Base-by-base conservation (phyloP, 1,140 invertebrate species). In the Bombus breviceps region DNA sequence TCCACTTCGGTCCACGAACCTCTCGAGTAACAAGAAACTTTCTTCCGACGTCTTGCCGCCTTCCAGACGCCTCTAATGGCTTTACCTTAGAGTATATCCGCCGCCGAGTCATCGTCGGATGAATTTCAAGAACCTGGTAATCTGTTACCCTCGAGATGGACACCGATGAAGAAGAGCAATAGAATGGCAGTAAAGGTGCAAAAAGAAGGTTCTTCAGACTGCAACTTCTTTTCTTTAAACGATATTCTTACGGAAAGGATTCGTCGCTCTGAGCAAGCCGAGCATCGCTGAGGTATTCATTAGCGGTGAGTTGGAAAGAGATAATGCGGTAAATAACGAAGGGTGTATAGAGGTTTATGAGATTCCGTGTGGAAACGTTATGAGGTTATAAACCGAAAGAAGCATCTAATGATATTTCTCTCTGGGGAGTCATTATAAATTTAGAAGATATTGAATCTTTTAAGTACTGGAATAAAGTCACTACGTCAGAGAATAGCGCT, bases 81-180 rank as follows among this genome's bases (percentile, higher is more conserved):
- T 57, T 83, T 69, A 83, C 74, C 62, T 76, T 53, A 34, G 64
- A 83, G 37, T 66, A 57, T 53, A 83, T 83, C 62, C 62, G 34
- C 25, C 43, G 43, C 10, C 34, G 22, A 77, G 74, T 83, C 74
- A 78, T 83, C 74, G 74, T 39, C 57, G 34, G 81, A 83, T 83
- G 75, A 83, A 83, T 83, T 69, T 53, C 62, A 53, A 83, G 81
- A 39, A 41, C 13, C 53, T 3, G 34, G 53, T 85, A 85, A 88
- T 88, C 66, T 43, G 66, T 88, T 88, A 80, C 59, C 39, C 43
- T n/a, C 15, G 39, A 22, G 71, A 72, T 59, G 71, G 73, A 57
- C 32, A 39, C 32, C 53, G 41, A 41, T 32, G 68, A 22, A 34
- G 59, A 62, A 62, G 12, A 62, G 59, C 12, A 62, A 62, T 22